These are phyloP conservation scores for Apamea anceps DNA, from an alignment of 2,888 invertebrate species.

Conservation along the genomic window DNA sequence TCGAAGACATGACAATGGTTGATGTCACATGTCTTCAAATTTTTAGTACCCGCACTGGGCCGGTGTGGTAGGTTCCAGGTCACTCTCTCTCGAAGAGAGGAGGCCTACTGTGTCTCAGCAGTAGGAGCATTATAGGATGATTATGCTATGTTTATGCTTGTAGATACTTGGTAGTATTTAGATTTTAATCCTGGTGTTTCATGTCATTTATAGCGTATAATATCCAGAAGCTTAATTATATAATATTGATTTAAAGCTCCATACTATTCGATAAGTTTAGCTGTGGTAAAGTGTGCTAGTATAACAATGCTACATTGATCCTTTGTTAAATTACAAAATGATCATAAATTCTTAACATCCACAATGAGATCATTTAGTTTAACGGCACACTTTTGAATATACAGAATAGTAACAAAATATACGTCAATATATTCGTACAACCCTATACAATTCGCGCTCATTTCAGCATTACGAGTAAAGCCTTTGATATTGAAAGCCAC, in stretches of 20 bases:
- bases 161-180: too few species aligned
- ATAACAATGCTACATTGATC: background rate
- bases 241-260: background rate
- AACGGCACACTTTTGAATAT: background rate
- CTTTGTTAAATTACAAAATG: background rate
- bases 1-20: too few species aligned
- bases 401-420: background rate
- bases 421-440: conserved; percentile 9
- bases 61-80: too few species aligned
- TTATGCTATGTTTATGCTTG: too few species aligned
- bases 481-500: conserved; percentile 16
- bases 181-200: background rate
- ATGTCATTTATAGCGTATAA: background rate
- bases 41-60: too few species aligned
- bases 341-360: background rate
- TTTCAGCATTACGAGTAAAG: conserved; percentile 27
- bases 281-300: background rate
- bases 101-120: too few species aligned
- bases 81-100: too few species aligned
- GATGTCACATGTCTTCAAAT: too few species aligned
- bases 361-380: background rate
- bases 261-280: background rate
- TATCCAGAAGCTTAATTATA: background rate
- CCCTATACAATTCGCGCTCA: background rate
- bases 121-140: too few species aligned